phyloP scores from a whole-genome alignment of 2,888 invertebrate genomes.

The Drymonia ruficornis region DNA sequence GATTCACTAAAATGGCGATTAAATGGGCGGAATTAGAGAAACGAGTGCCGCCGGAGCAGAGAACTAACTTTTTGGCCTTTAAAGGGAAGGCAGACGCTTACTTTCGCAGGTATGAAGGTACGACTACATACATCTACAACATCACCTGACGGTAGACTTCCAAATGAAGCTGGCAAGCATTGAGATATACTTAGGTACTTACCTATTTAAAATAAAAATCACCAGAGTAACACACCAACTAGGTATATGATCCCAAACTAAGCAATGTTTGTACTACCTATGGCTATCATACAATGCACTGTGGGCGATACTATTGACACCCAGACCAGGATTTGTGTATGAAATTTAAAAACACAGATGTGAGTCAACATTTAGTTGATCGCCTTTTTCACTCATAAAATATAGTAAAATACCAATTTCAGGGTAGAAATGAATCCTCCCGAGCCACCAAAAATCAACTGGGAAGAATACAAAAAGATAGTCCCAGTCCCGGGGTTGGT shows the following conservation, averaged over 20 bases:
- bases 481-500: constrained; percentile 63
- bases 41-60: constrained; percentile 61
- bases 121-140: constrained; percentile 1
- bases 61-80: constrained; percentile 58
- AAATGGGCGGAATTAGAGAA: constrained; percentile 68
- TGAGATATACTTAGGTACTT: no score
- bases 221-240: no score
- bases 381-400: no score
- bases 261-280: no score
- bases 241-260: no score
- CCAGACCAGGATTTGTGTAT: no score
- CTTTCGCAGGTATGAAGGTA: constrained; percentile 58
- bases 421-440: constrained; percentile 63
- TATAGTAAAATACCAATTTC: constrained; percentile 14
- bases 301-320: no score
- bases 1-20: constrained; percentile 59
- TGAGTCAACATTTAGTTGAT: no score
- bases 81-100: constrained; percentile 69
- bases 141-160: no score
- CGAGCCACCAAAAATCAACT: constrained; percentile 67
- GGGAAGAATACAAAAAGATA: constrained; percentile 62
- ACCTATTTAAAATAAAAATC: background rate
- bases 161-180: background rate
- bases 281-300: no score
- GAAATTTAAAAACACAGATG: no score